Evolutionary conservation across 2,888 invertebrate species (phyloP).

Genomic region (Trisateles emortualis): DNA sequence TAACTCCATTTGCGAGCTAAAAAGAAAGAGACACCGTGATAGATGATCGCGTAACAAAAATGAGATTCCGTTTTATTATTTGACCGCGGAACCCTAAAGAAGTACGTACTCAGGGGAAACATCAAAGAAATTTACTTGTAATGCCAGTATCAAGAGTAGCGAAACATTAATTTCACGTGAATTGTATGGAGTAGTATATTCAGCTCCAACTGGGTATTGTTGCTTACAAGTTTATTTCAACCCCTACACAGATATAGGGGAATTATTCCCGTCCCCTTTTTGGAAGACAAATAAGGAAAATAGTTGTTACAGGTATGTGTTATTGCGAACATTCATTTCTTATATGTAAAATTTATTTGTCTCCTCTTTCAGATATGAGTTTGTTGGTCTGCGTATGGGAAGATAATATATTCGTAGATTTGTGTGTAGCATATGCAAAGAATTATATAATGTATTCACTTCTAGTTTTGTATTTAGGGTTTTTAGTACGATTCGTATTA

Average conservation of each 20-base stretch:
- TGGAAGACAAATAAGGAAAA: slow-evolving; percentile 39
- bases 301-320: slow-evolving; percentile 40
- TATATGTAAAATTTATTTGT: slow-evolving; percentile 20
- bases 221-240: slow-evolving; percentile 34
- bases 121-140: slow-evolving; percentile 33
- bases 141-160: slow-evolving; percentile 35
- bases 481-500: no score
- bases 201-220: slow-evolving; percentile 32
- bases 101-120: slow-evolving; percentile 10
- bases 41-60: no score
- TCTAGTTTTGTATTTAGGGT: not conserved
- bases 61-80: no score
- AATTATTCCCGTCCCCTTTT: slow-evolving; percentile 29
- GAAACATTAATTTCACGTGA: slow-evolving; percentile 43
- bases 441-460: not conserved
- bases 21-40: no score
- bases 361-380: slow-evolving; percentile 14
- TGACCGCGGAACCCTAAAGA: not conserved
- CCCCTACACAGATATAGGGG: slow-evolving; percentile 13
- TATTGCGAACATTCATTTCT: slow-evolving; percentile 34
- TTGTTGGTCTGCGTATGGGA: not conserved
- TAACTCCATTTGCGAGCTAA: no score
- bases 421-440: not conserved
- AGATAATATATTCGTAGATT: not conserved
- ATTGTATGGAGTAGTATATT: slow-evolving; percentile 37